Base-by-base conservation (phyloP, 64 coral and sea anemone genomes). In the Astreopora myriophthalma region DNA sequence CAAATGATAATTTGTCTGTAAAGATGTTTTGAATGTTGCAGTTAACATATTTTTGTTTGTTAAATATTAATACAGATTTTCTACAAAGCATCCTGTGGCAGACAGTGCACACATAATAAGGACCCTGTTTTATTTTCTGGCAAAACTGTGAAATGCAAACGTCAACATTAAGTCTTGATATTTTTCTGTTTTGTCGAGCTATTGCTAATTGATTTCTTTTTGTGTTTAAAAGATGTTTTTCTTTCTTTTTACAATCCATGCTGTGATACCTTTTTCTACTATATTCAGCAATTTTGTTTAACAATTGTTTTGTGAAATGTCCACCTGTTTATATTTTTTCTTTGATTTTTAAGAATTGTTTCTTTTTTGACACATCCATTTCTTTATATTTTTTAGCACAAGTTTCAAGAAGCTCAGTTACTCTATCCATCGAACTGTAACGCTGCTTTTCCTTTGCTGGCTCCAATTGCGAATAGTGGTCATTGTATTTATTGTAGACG, bases 21-120 rank as follows among this genome's bases (percentile, higher is more conserved):
- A 89, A 79, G 35, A 89, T 68, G 24, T 89, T 79, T 79, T 89
- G 49, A 68, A 79, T 78, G 51, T 76, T 76, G 51, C 71, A 64
- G 29, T 76, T 89, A 24, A 76, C 51, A 77, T 89, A 89, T 89
- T 37, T 76, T 89, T 89, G 71, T 20, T 89, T 89, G 31, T 89
- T 89, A 65, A 89, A 89, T 37, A 40, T 61, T 63, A 76, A 31
- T 76, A 89, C 86, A 75, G 86, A 75, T 75, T 88, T 88, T 61
- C 48, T 88, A 48, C 75, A 89, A 26, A 88, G 48, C 86, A 88
- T 88, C 48, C 70, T 75, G 69, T 87, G 33, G 35, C 85, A 46
- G 85, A 75, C 86, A 88, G 70, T 75, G 86, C 86, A 88, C 60
- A 88, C 32, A 76, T 88, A 88, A 76, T 75, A 88, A 60, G 86